phyloP scores from a whole-genome alignment of 2,888 invertebrate genomes.

The Nephrotoma guestfalica region DNA sequence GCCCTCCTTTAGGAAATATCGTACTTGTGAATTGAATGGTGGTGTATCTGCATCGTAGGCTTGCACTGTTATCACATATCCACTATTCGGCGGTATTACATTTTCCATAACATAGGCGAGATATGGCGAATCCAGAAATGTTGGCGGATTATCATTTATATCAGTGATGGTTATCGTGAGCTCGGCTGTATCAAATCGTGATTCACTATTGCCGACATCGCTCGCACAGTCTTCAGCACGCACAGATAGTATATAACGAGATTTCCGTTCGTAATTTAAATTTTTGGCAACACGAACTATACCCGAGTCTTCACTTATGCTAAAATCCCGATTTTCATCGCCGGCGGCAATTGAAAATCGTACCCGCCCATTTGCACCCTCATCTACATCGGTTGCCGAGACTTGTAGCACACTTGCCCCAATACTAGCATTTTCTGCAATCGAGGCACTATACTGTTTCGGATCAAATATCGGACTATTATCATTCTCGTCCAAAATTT shows the following conservation, averaged over 20 bases:
- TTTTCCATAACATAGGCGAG: constrained; percentile 89
- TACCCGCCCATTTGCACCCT: constrained; percentile 79
- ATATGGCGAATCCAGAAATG: constrained; percentile 89
- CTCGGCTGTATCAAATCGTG: constrained; percentile 60
- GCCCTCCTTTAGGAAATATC: constrained; percentile 88
- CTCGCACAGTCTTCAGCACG: constrained; percentile 79
- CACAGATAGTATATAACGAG: constrained; percentile 67
- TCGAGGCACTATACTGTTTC: constrained; percentile 76
- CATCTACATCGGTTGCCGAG: constrained; percentile 78
- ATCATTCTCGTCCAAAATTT: constrained; percentile 77
- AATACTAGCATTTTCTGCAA: constrained; percentile 87
- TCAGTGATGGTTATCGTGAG: constrained; percentile 75
- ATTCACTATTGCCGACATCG: constrained; percentile 40
- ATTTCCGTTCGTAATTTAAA: constrained; percentile 82
- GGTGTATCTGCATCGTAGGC: constrained; percentile 86
- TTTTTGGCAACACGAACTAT: constrained; percentile 83
- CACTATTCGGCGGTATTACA: constrained; percentile 63
- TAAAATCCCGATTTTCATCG: constrained; percentile 81
- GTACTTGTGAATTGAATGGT: constrained; percentile 77
- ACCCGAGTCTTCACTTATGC: constrained; percentile 83
- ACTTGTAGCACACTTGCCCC: constrained; percentile 83
- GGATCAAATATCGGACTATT: constrained; percentile 82
- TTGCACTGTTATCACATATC: constrained; percentile 66
- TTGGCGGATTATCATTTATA: constrained; percentile 87
- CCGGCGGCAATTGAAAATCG: constrained; percentile 80